Evolutionary conservation across 2,888 invertebrate species (phyloP), one percentile per base, ranked within the genome.

Genomic region (Nasonia oneida): DNA sequence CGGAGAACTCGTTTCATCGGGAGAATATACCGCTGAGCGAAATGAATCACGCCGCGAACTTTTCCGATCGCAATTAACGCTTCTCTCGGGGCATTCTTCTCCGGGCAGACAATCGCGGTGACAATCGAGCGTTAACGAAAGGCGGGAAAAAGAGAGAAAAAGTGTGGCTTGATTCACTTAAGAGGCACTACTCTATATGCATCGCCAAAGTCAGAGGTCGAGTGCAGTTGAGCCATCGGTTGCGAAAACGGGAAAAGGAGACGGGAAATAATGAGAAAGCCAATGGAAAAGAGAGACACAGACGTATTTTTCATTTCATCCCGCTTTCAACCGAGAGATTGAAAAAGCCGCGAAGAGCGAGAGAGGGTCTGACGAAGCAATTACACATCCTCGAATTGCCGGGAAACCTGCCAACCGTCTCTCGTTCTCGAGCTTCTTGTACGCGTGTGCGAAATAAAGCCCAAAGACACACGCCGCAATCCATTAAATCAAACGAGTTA

Each of bases 211-310:
- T 79, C 53, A 37, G 33, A 50, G 14, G 33, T 14, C 42, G 57
- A 37, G 37, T 37, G 37, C 4, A 37, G 18, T 70, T 64, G 37
- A 47, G 33, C 39, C 23, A 53, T 37, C 37, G 37, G 39, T 39
- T 57, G 10, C n/a, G 42, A n/a, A 29, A 23, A 47, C 29, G 73
- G 75, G 37, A 23, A 23, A 33, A 67, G 70, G n/a, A 67, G 42
- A 80, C 39, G 73, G 53, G 67, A 42, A 80, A 75, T 80, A 84
- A 84, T 84, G 80, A 67, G 75, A 75, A 80, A 74, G 53, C 23
- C 74, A 50, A 29, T 50, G 29, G 79, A 37, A 8, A 71, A n/a
- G 12, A 71, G n/a, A 47, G 53, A 5, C 70, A 5, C 70, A 76
- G 76, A 23, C 61, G 39, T 57, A 61, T 61, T n/a, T 18, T n/a